A percentile compares a stretch with the other conserved stretches of the same genome.
Evolutionary conservation across 2,888 invertebrate genomes (phyloP).

Genomic region (Brenthis hecate): DNA sequence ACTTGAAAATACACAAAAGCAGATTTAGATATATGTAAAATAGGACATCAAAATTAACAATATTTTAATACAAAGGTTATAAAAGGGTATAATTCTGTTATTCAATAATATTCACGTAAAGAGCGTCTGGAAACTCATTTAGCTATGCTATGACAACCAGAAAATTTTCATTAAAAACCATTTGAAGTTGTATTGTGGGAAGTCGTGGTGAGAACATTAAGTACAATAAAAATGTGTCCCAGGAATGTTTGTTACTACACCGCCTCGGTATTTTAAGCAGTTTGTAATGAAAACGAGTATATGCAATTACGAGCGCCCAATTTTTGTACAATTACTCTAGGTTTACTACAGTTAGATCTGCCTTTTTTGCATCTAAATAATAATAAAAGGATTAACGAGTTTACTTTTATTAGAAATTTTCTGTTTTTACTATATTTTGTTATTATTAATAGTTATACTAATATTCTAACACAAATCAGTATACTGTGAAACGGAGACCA

Average conservation of each 20-base stretch:
- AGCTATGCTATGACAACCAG: constrained; percentile 21
- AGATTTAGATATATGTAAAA: no score
- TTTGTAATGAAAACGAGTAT: constrained; percentile 66
- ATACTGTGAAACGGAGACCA: no score
- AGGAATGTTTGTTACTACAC: constrained; percentile 39
- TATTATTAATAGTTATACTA: no score
- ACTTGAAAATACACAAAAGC: no score
- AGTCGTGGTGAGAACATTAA: constrained; percentile 34
- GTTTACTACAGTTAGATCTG: constrained; percentile 39
- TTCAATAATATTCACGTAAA: neutral
- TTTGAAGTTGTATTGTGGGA: constrained; percentile 26
- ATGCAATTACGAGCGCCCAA: constrained; percentile 54
- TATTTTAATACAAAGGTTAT: no score
- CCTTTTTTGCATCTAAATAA: neutral
- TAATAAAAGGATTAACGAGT: no score
- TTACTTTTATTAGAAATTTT: no score
- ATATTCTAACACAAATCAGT: no score
- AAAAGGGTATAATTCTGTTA: no score
- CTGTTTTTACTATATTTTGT: no score
- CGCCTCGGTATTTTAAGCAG: constrained; percentile 68
- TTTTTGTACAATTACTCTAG: constrained; percentile 45
- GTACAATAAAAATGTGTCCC: constrained; percentile 40
- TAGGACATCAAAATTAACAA: no score
- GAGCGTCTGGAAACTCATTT: neutral
- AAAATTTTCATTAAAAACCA: constrained; percentile 35